phyloP scores from a whole-genome alignment of 2,113 vertebrate genomes.

The Dinomys branickii region DNA sequence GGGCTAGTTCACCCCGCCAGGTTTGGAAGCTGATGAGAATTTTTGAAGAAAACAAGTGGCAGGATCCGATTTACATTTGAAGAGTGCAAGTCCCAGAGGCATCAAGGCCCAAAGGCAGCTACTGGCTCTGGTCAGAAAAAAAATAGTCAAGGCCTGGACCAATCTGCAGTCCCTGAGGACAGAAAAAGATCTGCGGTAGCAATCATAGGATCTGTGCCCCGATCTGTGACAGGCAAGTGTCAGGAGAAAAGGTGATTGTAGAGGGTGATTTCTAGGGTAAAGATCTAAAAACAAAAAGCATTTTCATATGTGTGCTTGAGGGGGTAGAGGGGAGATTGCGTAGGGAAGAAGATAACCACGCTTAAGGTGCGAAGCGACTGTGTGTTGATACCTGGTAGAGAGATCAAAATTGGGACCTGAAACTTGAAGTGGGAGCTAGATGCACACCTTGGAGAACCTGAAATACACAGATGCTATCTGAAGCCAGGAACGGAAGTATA shows the following conservation, averaged over 20 bases:
- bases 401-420: slow-evolving; percentile 37
- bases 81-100: not conserved
- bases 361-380: slow-evolving; percentile 16
- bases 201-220: not conserved
- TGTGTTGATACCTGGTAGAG: not conserved
- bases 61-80: not conserved
- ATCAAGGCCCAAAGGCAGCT: not conserved
- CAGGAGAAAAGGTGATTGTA: not conserved
- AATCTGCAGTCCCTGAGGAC: not conserved
- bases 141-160: not conserved
- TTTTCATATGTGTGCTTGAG: not conserved
- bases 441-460: slow-evolving; percentile 18
- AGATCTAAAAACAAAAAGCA: not conserved
- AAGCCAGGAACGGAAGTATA: not conserved
- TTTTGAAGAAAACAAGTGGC: not conserved
- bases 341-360: not conserved
- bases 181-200: slow-evolving; percentile 22
- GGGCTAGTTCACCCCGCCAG: not conserved
- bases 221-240: not conserved
- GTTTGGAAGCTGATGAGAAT: not conserved
- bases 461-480: slow-evolving; percentile 22
- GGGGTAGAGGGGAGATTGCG: not conserved
- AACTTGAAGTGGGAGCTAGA: slow-evolving; percentile 5
- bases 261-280: not conserved
- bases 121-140: not conserved